Percentiles rank a stretch among this genome's conserved stretches.
phyloP scores from a whole-genome alignment of 92 coral and sea anemone species.

The Zoanthus sansibaricus region DNA sequence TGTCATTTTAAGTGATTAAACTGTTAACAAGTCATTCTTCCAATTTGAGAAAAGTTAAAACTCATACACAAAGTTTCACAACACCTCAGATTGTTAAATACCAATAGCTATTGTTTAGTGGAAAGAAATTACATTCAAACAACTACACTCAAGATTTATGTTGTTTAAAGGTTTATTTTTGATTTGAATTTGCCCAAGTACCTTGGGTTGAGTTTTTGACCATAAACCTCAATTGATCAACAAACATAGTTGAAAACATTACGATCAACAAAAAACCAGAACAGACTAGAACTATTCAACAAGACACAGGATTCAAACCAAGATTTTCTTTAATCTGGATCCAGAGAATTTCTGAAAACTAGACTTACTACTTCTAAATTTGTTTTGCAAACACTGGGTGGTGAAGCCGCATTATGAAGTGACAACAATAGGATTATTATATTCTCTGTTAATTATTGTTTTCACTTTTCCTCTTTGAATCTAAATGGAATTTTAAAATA shows the following conservation, averaged over 20 bases:
- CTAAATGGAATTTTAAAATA: too few relatives aligned
- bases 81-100: neutral
- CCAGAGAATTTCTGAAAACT: too few relatives aligned
- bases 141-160: neutral
- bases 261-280: neutral
- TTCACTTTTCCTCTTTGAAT: too few relatives aligned
- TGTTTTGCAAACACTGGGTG: too few relatives aligned
- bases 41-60: neutral
- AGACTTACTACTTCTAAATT: too few relatives aligned
- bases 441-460: too few relatives aligned
- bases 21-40: neutral
- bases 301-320: too few relatives aligned
- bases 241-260: neutral
- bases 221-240: neutral
- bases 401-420: too few relatives aligned
- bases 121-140: neutral
- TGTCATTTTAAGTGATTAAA: neutral
- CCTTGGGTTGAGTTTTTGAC: neutral
- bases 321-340: too few relatives aligned
- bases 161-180: neutral
- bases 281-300: neutral
- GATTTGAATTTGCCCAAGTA: neutral
- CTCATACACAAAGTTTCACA: neutral
- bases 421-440: too few relatives aligned
- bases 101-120: neutral